Evolutionary conservation across 1,140 invertebrate genomes (phyloP), one percentile per base, ranked within the genome.

Genomic region (Drosophila kurseongensis): DNA sequence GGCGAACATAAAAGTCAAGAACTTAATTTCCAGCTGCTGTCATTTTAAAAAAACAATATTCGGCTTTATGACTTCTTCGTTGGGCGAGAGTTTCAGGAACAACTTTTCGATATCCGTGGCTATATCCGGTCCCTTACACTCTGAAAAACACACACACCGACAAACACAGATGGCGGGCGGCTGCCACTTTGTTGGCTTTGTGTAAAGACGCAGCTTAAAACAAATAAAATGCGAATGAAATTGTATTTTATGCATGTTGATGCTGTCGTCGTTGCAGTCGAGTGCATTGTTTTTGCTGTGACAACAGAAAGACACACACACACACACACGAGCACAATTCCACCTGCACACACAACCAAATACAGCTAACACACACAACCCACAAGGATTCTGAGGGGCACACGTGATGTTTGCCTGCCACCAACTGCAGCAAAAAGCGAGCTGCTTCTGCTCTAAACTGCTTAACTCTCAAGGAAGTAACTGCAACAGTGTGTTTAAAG

Each of bases 141-240:
- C 40, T 48, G 5, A 36, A 36, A 55, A 38, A 48, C 42, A 41
- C 56, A 59, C 16, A 59, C 16, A 40, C 40, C 38, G 35, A 57
- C 40, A 59, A n/a, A 51, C 60, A 68, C 57, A 58, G 45, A 57
- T 47, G 63, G 36, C 62, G 16, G 54, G 42, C 55, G 61, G 63
- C 62, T 77, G 74, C 61, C 74, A 77, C 74, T 89, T 83, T 88
- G 84, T 88, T 88, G 83, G 77, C 84, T 88, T 76, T 89, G 83
- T 89, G 72, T 77, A 88, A 86, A 86, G 57, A 86, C 75, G 78
- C 83, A 86, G 82, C 82, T 86, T 82, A 86, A 88, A 89, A 62
- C 84, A 88, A 86, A 89, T 82, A 89, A 89, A 86, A 88, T 86
- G 84, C 67, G 79, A 79, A 83, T 83, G 84, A 88, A 88, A 88